A percentile compares a stretch with the other conserved stretches of the same genome.
Evolutionary conservation across 2,888 invertebrate species (phyloP).

Genomic region (Athetis lepigone): DNA sequence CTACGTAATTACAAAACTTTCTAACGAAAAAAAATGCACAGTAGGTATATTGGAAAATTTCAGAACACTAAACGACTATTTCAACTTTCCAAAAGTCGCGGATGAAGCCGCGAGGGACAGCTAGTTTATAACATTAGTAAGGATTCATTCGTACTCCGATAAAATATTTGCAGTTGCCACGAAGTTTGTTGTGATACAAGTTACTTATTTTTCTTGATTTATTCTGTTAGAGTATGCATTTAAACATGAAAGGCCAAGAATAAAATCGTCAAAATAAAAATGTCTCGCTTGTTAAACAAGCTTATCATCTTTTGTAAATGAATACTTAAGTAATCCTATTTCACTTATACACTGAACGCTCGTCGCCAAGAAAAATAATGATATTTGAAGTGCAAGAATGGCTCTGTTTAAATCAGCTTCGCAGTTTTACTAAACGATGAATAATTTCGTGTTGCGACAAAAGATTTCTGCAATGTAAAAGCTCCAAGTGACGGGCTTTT

Average conservation of each 20-base stretch:
- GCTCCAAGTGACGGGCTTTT: conserved; percentile 67
- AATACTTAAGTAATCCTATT: conserved; percentile 10
- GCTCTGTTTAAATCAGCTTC: conserved; percentile 63
- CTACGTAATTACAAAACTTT: no score
- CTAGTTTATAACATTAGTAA: no score
- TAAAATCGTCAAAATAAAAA: conserved; percentile 4
- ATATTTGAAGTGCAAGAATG: conserved; percentile 54
- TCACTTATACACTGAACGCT: conserved; percentile 12
- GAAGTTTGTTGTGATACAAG: not conserved
- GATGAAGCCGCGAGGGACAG: no score
- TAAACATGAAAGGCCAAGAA: not conserved
- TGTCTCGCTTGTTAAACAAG: not conserved
- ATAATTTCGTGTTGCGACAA: conserved; percentile 72
- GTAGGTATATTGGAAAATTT: no score
- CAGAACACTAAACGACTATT: no score
- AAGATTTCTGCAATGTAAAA: conserved; percentile 69
- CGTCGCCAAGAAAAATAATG: conserved; percentile 44
- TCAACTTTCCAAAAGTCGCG: no score
- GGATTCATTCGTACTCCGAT: conserved; percentile 1
- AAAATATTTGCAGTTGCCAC: not conserved
- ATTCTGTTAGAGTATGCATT: not conserved
- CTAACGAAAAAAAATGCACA: no score
- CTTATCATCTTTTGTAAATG: conserved; percentile 7
- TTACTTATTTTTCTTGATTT: not conserved
- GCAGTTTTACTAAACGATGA: conserved; percentile 63